Evolutionary conservation across 2,797 vertebrate species (phyloP).

Genomic region (Labeo calbasu): DNA sequence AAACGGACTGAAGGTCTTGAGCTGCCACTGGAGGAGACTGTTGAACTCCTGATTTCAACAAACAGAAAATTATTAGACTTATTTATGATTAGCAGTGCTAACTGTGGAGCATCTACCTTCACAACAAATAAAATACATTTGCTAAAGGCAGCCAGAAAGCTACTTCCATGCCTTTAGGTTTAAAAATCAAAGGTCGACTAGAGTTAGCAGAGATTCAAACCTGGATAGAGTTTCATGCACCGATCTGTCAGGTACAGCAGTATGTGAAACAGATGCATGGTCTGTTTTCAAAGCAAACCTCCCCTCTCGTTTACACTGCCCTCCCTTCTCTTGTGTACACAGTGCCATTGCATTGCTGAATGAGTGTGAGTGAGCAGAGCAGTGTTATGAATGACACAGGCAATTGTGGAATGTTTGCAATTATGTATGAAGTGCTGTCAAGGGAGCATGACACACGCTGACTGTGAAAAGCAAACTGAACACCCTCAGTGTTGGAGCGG

Average conservation of each 20-base stretch:
- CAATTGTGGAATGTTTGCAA: conserved; percentile 46
- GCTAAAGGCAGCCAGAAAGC: conserved; percentile 12
- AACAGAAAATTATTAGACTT: conserved; percentile 14
- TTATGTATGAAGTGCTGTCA: conserved; percentile 49
- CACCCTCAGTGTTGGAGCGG: neutral
- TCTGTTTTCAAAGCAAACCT: conserved; percentile 61
- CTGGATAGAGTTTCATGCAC: conserved; percentile 28
- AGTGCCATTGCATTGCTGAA: conserved; percentile 54
- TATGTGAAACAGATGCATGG: conserved; percentile 46
- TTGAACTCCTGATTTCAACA: conserved; percentile 73
- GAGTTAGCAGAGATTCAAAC: conserved; percentile 18
- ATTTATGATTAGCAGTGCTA: conserved; percentile 18
- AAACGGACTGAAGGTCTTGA: conserved; percentile 87
- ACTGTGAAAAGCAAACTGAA: conserved; percentile 43
- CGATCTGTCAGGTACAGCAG: conserved; percentile 28
- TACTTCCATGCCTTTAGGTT: neutral
- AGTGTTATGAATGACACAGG: conserved; percentile 51
- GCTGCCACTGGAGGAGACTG: conserved; percentile 88
- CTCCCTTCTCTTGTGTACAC: conserved; percentile 55
- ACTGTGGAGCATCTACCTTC: neutral
- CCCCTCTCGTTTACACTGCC: conserved; percentile 43
- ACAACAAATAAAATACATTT: neutral
- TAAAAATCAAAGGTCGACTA: conserved; percentile 26
- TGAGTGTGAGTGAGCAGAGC: conserved; percentile 35
- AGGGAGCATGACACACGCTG: conserved; percentile 41